Evolutionary conservation across 2,888 invertebrate genomes (phyloP), one percentile per base, ranked within the genome.

Genomic region (Tinea pellionella): DNA sequence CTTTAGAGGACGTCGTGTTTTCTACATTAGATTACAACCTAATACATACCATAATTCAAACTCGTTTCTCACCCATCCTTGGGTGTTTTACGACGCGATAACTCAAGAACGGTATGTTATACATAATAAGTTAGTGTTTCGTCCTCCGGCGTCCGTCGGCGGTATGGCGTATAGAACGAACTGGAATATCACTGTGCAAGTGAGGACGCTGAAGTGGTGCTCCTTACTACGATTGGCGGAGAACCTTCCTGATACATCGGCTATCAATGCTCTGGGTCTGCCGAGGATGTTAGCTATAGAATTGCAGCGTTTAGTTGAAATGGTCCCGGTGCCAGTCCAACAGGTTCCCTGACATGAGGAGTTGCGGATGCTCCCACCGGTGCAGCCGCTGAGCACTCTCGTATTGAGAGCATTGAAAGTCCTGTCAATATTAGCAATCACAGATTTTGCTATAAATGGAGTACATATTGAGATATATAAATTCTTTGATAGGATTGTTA

Each of bases 11-110:
- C 72, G 72, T 0, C 88, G 89, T 41, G 83, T 90, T 1, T 88
- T 88, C 59, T 94, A 93, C 69, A 81, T 86, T 2, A 85, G 88
- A 0, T 70, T 96, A n/a, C 70, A 75, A 0, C 88, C 91, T 0
- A 78, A 79, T 0, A 80, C 86, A 3, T 89, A 76, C 67, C 81
- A 90, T 59, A 91, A 93, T 67, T 89, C 95, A 0, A 92, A 94
- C 67, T 94, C 96, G 0, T 96, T 87, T 73, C 90, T 91, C 12
- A 92, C 92, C 0, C 96, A 96, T 79, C 94, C 94, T 0, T 96
- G 96, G 96, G 90, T 95, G 63, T 96, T 95, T 70, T 84, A 91
- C 0, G 94, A 95, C 72, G 78, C 89, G 0, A 76, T 87, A 0
- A 93, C 94, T 0, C 90, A 90, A 58, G 94, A 94, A 67, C 87